phyloP scores from a whole-genome alignment of 2,888 invertebrate species.

The Drosophila anomelani region DNA sequence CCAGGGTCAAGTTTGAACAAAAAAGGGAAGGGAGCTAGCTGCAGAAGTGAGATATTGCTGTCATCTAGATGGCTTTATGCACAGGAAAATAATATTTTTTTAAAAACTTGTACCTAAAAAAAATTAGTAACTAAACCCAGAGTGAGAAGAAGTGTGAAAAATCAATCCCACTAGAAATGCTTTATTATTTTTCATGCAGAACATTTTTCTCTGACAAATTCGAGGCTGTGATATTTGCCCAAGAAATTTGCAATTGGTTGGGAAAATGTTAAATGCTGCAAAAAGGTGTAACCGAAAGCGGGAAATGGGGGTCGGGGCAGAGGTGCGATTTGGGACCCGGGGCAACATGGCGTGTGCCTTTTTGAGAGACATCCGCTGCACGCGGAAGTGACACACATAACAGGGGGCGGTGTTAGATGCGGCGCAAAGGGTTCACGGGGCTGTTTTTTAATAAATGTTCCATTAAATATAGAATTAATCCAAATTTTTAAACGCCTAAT shows the following conservation, averaged over 20 bases:
- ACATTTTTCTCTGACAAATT: slow-evolving; percentile 43
- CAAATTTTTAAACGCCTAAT: too few relatives aligned
- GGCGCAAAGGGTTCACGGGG: not conserved
- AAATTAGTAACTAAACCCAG: not conserved
- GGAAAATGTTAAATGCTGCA: slow-evolving; percentile 39
- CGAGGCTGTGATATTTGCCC: slow-evolving; percentile 29
- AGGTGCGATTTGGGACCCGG: slow-evolving; percentile 26
- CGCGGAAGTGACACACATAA: slow-evolving; percentile 76
- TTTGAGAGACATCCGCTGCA: slow-evolving; percentile 41
- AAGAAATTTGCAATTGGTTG: slow-evolving; percentile 51
- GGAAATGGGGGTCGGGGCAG: not conserved
- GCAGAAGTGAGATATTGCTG: slow-evolving; percentile 18
- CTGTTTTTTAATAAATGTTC: too few relatives aligned
- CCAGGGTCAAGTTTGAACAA: slow-evolving; percentile 23
- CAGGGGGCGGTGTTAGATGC: slow-evolving; percentile 5
- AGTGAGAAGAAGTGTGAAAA: not conserved
- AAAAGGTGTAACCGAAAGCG: slow-evolving; percentile 16
- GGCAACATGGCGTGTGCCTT: slow-evolving; percentile 46
- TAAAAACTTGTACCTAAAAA: not conserved
- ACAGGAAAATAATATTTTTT: not conserved
- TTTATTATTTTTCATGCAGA: not conserved
- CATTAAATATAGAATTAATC: too few relatives aligned
- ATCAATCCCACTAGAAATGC: not conserved
- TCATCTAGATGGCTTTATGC: not conserved
- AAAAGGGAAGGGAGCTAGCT: not conserved